A percentile compares a stretch with the other conserved stretches of the same genome.
Evolutionary conservation across 2,113 vertebrate genomes (phyloP).

Genomic region (Clarias batrachus): DNA sequence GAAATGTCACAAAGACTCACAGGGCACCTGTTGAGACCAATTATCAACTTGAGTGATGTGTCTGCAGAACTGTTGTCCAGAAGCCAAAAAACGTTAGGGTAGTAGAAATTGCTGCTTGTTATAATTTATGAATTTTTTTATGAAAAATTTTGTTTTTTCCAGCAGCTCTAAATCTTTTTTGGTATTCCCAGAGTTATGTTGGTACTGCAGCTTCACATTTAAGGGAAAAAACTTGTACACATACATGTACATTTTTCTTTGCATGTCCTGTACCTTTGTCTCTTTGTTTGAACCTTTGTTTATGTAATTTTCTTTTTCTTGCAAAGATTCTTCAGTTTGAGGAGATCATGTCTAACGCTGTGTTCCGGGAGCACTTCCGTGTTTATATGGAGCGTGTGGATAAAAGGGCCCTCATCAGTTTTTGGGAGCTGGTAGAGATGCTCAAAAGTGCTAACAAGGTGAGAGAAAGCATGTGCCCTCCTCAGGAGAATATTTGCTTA

Average conservation of each 20-base stretch:
- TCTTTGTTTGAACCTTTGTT: too few species aligned
- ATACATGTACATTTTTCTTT: neutral
- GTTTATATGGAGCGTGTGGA: conserved; percentile 93
- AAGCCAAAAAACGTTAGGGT: neutral
- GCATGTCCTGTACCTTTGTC: neutral
- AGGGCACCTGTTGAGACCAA: neutral
- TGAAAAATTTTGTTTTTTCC: neutral
- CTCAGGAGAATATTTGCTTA: neutral
- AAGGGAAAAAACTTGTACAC: neutral
- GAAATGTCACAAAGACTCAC: neutral
- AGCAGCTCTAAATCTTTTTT: neutral
- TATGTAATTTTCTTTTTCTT: neutral
- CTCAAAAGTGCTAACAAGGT: conserved; percentile 95
- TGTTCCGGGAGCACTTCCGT: conserved; percentile 86
- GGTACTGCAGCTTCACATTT: neutral
- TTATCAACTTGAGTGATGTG: neutral
- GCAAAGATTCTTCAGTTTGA: conserved; percentile 94
- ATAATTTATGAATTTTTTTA: neutral
- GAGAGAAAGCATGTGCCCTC: neutral
- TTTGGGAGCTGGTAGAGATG: conserved; percentile 95
- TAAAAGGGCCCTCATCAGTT: conserved; percentile 84
- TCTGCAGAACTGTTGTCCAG: neutral
- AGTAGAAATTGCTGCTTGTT: neutral
- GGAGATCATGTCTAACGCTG: conserved; percentile 86
- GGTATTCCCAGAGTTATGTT: neutral